Evolutionary conservation across 2,888 invertebrate species (phyloP).

Genomic region (Melieria omissa): DNA sequence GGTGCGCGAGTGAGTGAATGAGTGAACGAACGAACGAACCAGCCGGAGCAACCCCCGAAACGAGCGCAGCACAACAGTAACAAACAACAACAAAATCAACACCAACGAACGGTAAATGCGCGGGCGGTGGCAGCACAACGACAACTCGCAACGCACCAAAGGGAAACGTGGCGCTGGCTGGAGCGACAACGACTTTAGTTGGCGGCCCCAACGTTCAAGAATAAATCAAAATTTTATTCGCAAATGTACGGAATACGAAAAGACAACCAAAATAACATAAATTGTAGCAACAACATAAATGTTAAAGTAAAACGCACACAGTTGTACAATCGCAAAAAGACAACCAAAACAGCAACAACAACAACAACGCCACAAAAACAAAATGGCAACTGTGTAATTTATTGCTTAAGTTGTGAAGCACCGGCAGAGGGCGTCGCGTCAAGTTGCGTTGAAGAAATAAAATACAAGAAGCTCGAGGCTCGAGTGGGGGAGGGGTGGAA

Average conservation of each 20-base stretch:
- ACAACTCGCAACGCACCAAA: not conserved
- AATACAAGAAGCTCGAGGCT: constrained; percentile 4
- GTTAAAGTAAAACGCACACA: constrained; percentile 11
- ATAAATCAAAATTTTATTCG: constrained; percentile 32
- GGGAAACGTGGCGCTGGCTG: not conserved
- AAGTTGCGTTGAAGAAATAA: constrained; percentile 36
- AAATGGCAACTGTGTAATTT: constrained; percentile 29
- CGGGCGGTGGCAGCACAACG: not conserved
- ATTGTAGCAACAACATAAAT: not conserved
- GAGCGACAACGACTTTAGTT: not conserved
- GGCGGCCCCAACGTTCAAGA: not conserved
- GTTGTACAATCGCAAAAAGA: constrained; percentile 8
- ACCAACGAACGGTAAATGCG: not conserved
- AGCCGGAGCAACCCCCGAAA: not conserved
- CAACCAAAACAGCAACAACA: too few relatives aligned
- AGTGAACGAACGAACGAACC: constrained; percentile 12
- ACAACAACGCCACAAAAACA: constrained; percentile 1
- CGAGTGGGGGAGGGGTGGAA: not conserved
- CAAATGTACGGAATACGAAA: constrained; percentile 10
- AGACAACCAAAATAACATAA: not conserved
- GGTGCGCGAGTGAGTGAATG: not conserved
- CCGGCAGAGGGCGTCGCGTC: constrained; percentile 37
- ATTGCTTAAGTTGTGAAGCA: constrained; percentile 10
- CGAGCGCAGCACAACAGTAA: not conserved
- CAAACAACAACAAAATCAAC: not conserved